Evolutionary conservation across 2,113 vertebrate genomes (phyloP), one percentile per base, ranked within the genome.

Genomic region (Phasianus colchicus): DNA sequence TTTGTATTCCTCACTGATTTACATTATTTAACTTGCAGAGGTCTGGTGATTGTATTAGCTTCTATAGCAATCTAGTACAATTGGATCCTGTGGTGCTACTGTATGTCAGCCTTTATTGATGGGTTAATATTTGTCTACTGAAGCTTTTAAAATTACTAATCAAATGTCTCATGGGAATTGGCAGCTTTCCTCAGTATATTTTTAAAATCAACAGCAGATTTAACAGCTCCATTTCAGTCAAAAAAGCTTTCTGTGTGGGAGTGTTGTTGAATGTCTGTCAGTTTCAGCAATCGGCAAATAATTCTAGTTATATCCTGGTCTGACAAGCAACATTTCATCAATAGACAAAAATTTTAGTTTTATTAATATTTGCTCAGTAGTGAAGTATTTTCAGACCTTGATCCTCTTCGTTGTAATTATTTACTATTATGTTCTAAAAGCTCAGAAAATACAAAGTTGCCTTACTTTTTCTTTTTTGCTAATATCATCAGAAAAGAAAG

Each of bases 231-330:
- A 90, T 92, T 87, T 47, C 20, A 82, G 66, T 85, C 8, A 93
- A 72, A 95, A 85, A 54, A 42, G 69, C 4, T 69, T 75, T 74
- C 34, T 58, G 69, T 61, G n/a, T 92, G 80, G 90, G 80, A 84
- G 43, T 78, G 24, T n/a, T 90, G 69, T 81, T 87, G 73, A 89
- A 82, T 38, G 50, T 75, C 81, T 92, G 61, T 86, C 81, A 87
- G 66, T 75, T 89, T 78, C 40, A 82, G 66, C 32, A 89, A 73
- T 58, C 9, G 54, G 40, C 32, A 75, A 89, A 61, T 92, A 92
- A 84, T 79, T 61, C n/a, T 20, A 58, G 71, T 85, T 87, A 73
- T 50, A 24, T 76, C 38, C 6, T 64, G 89, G 38, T 69, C 82
- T 92, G 82, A 58, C 82, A 92, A 82, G 71, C 10, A 91, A 7